Percentiles rank a stretch among this genome's conserved stretches.
phyloP scores from a whole-genome alignment of 1,140 invertebrate genomes.

The Drosophila tsacasi region DNA sequence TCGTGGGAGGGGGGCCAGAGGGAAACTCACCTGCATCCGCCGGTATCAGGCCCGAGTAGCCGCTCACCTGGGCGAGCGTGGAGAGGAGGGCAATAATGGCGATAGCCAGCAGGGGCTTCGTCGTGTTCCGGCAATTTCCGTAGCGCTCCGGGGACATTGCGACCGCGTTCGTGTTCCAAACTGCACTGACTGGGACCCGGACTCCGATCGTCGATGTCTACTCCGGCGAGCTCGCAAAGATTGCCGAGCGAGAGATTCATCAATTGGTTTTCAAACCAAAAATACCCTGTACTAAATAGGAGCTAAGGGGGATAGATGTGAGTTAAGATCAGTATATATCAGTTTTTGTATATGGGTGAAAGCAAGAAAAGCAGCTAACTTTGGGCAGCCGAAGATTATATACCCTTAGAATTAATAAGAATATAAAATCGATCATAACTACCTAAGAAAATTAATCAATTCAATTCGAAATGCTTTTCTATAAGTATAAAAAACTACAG shows the following conservation, averaged over 20 bases:
- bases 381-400: no score
- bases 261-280: slow-evolving; percentile 50
- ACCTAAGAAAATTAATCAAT: no score
- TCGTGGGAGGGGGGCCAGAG: neutral
- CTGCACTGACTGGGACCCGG: slow-evolving; percentile 50
- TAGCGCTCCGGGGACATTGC: slow-evolving; percentile 51
- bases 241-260: slow-evolving; percentile 49
- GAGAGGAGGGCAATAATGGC: slow-evolving; percentile 32
- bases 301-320: neutral
- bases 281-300: neutral
- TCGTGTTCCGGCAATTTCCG: slow-evolving; percentile 2
- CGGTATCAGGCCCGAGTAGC: slow-evolving; percentile 67
- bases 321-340: neutral
- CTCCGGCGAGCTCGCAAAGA: slow-evolving; percentile 16
- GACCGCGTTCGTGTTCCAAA: slow-evolving; percentile 62
- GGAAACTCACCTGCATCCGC: slow-evolving; percentile 58
- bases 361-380: no score
- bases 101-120: slow-evolving; percentile 26
- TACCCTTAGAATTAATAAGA: no score
- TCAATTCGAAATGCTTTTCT: no score
- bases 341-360: no score
- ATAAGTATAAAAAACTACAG: no score
- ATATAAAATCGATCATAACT: no score
- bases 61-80: slow-evolving; percentile 48
- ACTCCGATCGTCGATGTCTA: slow-evolving; percentile 37